These are phyloP conservation scores for Tolmerus cingulatus DNA, from an alignment of 2,888 invertebrate genomes.

Conservation along the genomic window DNA sequence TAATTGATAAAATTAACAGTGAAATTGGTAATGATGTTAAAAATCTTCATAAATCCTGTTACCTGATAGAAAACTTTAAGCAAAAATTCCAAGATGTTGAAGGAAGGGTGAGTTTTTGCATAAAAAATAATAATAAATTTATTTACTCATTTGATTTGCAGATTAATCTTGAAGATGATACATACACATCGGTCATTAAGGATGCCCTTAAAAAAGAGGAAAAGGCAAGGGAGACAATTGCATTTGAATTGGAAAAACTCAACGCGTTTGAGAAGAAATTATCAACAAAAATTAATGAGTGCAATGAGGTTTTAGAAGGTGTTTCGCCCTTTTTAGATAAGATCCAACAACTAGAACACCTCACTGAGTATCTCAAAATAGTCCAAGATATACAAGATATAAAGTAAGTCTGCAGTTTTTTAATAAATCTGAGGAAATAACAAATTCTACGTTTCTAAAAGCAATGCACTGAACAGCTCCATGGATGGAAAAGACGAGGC, in stretches of 20 bases:
- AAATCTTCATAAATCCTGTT: slow-evolving; percentile 66
- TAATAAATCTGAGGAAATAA: background rate
- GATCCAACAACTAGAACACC: slow-evolving; percentile 67
- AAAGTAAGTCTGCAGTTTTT: slow-evolving; percentile 64
- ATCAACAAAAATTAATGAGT: slow-evolving; percentile 67
- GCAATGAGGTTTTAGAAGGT: slow-evolving; percentile 56
- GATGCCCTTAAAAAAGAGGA: slow-evolving; percentile 72
- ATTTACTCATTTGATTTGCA: slow-evolving; percentile 56
- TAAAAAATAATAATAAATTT: background rate
- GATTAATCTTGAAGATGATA: slow-evolving; percentile 71
- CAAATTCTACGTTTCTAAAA: slow-evolving; percentile 38
- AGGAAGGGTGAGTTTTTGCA: slow-evolving; percentile 53
- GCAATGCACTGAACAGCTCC: slow-evolving; percentile 52
- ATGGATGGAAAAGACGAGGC: slow-evolving; percentile 60
- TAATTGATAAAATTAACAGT: slow-evolving; percentile 66
- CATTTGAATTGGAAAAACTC: slow-evolving; percentile 65
- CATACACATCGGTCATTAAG: slow-evolving; percentile 71
- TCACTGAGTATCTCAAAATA: slow-evolving; percentile 73
- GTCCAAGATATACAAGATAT: slow-evolving; percentile 76
- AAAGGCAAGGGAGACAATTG: slow-evolving; percentile 63
- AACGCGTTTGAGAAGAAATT: slow-evolving; percentile 62
- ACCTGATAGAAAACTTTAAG: slow-evolving; percentile 62
- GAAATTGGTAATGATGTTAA: slow-evolving; percentile 67
- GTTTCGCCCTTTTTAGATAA: slow-evolving; percentile 63
- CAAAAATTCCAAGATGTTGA: slow-evolving; percentile 54